Evolutionary conservation across 2,888 invertebrate genomes (phyloP).

Genomic region (Drosophila demipolita): DNA sequence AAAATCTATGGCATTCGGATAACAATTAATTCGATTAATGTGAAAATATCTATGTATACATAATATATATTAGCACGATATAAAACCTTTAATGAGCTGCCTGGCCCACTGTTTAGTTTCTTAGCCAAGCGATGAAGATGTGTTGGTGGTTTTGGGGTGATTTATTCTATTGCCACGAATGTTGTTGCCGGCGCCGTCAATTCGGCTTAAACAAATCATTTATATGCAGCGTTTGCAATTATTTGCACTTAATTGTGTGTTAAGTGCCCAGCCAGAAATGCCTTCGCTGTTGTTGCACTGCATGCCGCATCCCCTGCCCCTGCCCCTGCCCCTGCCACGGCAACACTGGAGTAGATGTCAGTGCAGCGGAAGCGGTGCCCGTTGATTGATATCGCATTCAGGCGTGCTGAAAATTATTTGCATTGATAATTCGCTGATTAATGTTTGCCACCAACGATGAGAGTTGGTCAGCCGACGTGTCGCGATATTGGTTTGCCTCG

Average conservation of each 20-base stretch:
- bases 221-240: slow-evolving; percentile 83
- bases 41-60: no score
- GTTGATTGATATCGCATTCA: slow-evolving; percentile 82
- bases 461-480: slow-evolving; percentile 61
- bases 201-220: slow-evolving; percentile 83
- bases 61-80: neutral
- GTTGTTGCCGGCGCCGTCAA: slow-evolving; percentile 53
- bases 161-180: slow-evolving; percentile 50
- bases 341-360: slow-evolving; percentile 27
- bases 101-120: slow-evolving; percentile 21
- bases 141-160: slow-evolving; percentile 48
- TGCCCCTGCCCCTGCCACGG: neutral
- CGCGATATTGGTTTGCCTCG: slow-evolving; percentile 70
- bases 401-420: slow-evolving; percentile 82
- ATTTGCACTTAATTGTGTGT: slow-evolving; percentile 85
- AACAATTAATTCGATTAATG: neutral
- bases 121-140: slow-evolving; percentile 59
- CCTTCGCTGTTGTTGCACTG: slow-evolving; percentile 15
- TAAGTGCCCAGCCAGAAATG: slow-evolving; percentile 76
- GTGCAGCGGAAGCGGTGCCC: slow-evolving; percentile 76
- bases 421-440: slow-evolving; percentile 82
- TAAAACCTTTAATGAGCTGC: neutral
- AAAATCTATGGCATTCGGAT: neutral
- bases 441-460: slow-evolving; percentile 72
- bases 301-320: neutral